Evolutionary conservation across 2,888 invertebrate species (phyloP).

Genomic region (Trichogramma evanescens): DNA sequence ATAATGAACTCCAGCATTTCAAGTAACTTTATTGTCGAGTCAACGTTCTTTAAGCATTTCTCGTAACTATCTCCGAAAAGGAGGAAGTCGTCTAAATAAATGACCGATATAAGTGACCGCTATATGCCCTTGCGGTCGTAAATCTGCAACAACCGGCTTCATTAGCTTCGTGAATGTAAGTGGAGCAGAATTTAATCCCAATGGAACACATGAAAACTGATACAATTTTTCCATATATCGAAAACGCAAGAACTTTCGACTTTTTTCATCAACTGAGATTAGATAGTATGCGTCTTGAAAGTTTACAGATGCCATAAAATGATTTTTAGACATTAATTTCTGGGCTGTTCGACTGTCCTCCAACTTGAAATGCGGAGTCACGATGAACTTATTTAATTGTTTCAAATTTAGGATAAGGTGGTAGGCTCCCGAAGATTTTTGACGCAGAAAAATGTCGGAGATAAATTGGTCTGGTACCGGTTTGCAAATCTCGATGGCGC

Average conservation of each 20-base stretch:
- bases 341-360: neutral
- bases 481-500: neutral
- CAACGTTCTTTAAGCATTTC: neutral
- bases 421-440: neutral
- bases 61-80: neutral
- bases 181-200: neutral
- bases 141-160: neutral
- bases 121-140: neutral
- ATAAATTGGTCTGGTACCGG: neutral
- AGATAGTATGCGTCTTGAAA: neutral
- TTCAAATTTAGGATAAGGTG: slow-evolving; percentile 6
- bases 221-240: neutral
- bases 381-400: neutral
- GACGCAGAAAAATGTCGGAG: neutral
- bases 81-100: neutral
- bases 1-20: neutral
- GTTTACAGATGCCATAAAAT: too few relatives aligned
- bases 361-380: neutral
- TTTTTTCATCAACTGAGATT: neutral
- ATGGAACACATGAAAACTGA: neutral
- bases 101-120: neutral
- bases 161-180: neutral
- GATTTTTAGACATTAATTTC: neutral
- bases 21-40: neutral
- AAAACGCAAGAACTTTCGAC: neutral